phyloP scores from a whole-genome alignment of 2,113 vertebrate species.

The Myanophis thanlyinensis region DNA sequence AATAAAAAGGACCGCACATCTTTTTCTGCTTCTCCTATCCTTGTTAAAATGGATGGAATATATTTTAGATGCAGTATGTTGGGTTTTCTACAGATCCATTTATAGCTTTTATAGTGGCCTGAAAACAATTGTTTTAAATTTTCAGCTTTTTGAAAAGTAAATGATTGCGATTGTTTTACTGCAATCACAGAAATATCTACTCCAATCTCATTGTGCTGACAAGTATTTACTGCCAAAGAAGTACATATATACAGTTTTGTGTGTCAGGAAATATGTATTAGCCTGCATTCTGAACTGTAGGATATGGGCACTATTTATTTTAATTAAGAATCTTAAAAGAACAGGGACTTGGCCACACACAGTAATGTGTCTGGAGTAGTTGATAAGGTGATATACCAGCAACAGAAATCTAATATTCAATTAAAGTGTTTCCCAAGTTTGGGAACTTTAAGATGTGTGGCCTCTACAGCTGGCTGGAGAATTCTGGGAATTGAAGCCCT shows the following conservation, averaged over 20 bases:
- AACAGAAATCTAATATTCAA: slow-evolving; percentile 18
- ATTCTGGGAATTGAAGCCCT: neutral
- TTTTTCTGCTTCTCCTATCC: neutral
- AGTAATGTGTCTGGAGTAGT: slow-evolving; percentile 37
- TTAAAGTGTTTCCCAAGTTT: slow-evolving; percentile 13
- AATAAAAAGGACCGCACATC: neutral
- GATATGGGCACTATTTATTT: neutral
- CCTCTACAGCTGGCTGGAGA: neutral
- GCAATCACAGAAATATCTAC: neutral
- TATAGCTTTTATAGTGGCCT: neutral
- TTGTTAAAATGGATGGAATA: neutral
- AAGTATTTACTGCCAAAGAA: neutral
- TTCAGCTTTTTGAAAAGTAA: neutral
- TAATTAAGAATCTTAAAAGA: neutral
- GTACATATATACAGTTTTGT: neutral
- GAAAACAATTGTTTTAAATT: neutral
- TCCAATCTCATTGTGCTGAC: neutral
- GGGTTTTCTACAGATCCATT: neutral
- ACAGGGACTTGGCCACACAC: slow-evolving; percentile 19
- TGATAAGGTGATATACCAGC: slow-evolving; percentile 15
- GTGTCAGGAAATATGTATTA: neutral
- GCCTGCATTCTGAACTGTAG: neutral
- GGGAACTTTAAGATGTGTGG: neutral
- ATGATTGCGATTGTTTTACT: neutral
- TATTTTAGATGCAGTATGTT: neutral